These are phyloP conservation scores for Epinephelus moara DNA, from an alignment of 2,113 vertebrate species.

Conservation along the genomic window DNA sequence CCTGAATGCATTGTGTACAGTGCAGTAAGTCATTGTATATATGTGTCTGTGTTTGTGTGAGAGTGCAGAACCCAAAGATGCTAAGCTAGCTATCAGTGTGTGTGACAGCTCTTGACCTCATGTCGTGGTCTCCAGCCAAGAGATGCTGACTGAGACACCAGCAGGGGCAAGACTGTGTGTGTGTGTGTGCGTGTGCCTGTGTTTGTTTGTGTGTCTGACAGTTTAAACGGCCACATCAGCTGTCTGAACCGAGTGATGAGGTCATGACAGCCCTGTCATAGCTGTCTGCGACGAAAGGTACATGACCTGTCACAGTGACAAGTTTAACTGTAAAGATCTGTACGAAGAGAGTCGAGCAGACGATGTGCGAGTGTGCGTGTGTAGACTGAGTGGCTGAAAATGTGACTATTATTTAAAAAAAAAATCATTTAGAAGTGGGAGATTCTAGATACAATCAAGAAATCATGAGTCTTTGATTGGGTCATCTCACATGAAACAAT, in stretches of 20 bases:
- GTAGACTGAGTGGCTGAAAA: not conserved
- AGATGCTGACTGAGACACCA: conserved; percentile 53
- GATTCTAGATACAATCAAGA: not conserved
- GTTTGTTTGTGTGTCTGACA: not conserved
- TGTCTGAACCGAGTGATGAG: conserved; percentile 64
- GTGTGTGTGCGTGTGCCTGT: conserved; percentile 7
- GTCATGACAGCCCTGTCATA: conserved; percentile 63
- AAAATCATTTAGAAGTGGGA: not conserved
- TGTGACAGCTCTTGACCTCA: conserved; percentile 70
- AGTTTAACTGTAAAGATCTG: conserved; percentile 42
- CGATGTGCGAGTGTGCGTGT: not conserved
- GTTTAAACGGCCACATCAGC: conserved; percentile 59
- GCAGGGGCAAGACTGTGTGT: conserved; percentile 3
- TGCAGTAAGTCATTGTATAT: not conserved
- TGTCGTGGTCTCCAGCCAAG: conserved; percentile 27
- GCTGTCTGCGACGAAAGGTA: conserved; percentile 58
- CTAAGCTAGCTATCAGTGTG: conserved; percentile 49
- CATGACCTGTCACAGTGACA: conserved; percentile 41
- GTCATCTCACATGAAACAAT: not conserved
- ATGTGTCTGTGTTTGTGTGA: not conserved
- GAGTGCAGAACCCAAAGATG: conserved; percentile 30
- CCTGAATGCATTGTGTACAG: not conserved
- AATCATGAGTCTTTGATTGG: not conserved
- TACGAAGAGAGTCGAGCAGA: not conserved
- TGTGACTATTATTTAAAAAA: not conserved